These are phyloP conservation scores for Colinus virginianus DNA, from an alignment of 2,113 vertebrate species.

Conservation along the genomic window DNA sequence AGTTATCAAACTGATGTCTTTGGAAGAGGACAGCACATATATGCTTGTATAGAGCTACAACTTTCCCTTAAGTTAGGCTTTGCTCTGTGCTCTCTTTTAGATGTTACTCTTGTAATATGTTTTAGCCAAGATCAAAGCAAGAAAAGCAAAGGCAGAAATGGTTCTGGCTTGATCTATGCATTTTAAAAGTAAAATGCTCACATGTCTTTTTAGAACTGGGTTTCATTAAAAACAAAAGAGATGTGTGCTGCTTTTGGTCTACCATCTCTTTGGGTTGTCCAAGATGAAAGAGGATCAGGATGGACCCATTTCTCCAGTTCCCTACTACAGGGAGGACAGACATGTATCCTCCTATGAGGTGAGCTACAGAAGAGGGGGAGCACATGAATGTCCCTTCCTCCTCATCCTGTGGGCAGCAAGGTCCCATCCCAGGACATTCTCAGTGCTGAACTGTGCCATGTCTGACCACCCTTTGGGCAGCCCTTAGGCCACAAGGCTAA, in stretches of 20 bases:
- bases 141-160: not conserved
- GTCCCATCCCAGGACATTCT: not conserved
- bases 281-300: not conserved
- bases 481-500: not conserved
- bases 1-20: not conserved
- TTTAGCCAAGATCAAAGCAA: constrained; percentile 28
- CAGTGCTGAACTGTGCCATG: not conserved
- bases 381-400: not conserved
- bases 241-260: not conserved
- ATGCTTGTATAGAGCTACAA: not conserved
- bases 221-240: not conserved
- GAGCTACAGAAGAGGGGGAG: not conserved
- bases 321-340: not conserved
- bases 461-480: not conserved
- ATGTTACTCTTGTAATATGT: not conserved
- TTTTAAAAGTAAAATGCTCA: not conserved
- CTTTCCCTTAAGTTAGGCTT: not conserved
- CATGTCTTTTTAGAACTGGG: not conserved
- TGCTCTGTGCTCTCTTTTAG: not conserved
- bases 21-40: not conserved
- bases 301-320: constrained; percentile 3
- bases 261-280: not conserved
- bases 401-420: not conserved
- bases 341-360: not conserved
- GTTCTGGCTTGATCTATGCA: not conserved